These are phyloP conservation scores for Chaenodraco wilsoni DNA, from an alignment of 2,797 vertebrate species.

Conservation along the genomic window DNA sequence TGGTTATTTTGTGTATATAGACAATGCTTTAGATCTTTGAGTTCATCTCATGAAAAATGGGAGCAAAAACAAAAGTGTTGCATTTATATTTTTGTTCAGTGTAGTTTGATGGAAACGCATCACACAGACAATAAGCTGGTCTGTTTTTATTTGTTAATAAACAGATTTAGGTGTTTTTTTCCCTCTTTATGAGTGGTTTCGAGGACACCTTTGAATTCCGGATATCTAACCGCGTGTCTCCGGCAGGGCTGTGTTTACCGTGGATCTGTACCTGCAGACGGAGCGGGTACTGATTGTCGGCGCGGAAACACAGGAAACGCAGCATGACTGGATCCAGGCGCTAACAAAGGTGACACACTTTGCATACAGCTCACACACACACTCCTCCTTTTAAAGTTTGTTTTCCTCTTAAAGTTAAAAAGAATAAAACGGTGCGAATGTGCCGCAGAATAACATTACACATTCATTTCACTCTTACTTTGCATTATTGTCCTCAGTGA, in stretches of 20 bases:
- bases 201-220: neutral
- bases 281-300: slow-evolving; percentile 91
- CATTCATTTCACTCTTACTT: slow-evolving; percentile 5
- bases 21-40: too few relatives aligned
- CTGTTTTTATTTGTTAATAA: too few relatives aligned
- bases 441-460: neutral
- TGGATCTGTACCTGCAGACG: slow-evolving; percentile 92
- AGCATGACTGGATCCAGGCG: slow-evolving; percentile 91
- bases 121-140: too few relatives aligned
- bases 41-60: too few relatives aligned
- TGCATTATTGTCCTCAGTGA: slow-evolving; percentile 19
- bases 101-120: neutral
- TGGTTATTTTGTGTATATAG: too few relatives aligned
- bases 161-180: too few relatives aligned
- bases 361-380: slow-evolving; percentile 24
- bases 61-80: too few relatives aligned
- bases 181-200: neutral
- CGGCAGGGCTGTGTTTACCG: slow-evolving; percentile 89
- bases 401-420: slow-evolving; percentile 41
- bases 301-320: slow-evolving; percentile 87
- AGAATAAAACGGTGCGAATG: slow-evolving; percentile 21
- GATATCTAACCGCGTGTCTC: slow-evolving; percentile 23
- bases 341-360: slow-evolving; percentile 89
- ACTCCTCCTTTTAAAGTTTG: slow-evolving; percentile 34
- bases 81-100: too few relatives aligned